A percentile compares a stretch with the other conserved stretches of the same genome.
Evolutionary conservation across 2,797 vertebrate genomes (phyloP).

Genomic region (Enteromius afrohamiltoni): DNA sequence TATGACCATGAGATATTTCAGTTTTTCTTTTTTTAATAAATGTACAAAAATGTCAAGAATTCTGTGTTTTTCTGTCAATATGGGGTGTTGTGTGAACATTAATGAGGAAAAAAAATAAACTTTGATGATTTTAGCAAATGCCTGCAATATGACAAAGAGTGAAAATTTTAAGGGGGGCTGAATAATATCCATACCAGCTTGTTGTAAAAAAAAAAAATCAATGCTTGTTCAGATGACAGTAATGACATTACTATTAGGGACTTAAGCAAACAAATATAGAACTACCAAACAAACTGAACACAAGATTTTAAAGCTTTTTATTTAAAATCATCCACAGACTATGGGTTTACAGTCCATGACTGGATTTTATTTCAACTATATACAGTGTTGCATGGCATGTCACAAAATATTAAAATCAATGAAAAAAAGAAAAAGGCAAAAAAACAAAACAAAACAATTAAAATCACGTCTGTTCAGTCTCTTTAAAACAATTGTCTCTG

Average conservation of each 20-base stretch:
- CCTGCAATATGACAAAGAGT: no score
- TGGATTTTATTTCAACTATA: constrained; percentile 75
- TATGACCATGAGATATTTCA: no score
- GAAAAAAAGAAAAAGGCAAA: constrained; percentile 37
- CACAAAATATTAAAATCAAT: constrained; percentile 61
- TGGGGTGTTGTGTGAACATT: no score
- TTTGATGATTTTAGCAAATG: no score
- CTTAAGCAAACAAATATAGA: background rate
- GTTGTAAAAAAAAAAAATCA: no score
- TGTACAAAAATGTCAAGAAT: no score
- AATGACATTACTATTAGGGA: background rate
- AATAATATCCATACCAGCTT: no score
- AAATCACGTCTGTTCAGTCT: constrained; percentile 20
- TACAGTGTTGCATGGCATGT: constrained; percentile 72
- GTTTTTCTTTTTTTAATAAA: no score
- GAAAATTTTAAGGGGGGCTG: no score
- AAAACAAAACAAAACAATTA: constrained; percentile 49
- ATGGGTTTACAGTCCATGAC: constrained; percentile 18
- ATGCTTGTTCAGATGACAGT: no score
- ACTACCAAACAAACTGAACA: background rate
- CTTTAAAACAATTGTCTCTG: constrained; percentile 40
- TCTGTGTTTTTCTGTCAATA: no score
- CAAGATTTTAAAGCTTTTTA: background rate
- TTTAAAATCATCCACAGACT: constrained; percentile 1
- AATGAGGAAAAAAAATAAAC: no score